Percentiles rank a stretch among this genome's conserved stretches.
Evolutionary conservation across 2,797 vertebrate genomes (phyloP).

Genomic region (Echiichthys vipera): DNA sequence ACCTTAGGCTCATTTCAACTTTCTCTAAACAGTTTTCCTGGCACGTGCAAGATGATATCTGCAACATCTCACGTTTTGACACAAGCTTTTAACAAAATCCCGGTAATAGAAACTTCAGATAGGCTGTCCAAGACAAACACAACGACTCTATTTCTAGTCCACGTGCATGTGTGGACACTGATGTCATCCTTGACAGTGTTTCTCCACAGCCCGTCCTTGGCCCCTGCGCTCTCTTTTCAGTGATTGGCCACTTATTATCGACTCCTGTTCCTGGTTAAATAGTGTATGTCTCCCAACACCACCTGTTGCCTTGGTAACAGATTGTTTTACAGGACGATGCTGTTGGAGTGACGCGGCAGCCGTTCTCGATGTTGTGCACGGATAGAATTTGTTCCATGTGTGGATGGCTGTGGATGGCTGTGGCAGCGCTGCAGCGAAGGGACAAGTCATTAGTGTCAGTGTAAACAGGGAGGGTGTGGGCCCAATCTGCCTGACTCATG

Average conservation of each 20-base stretch:
- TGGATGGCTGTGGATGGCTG: constrained; percentile 59
- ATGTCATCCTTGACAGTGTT: constrained; percentile 55
- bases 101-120: constrained; percentile 19
- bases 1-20: constrained; percentile 42
- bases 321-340: constrained; percentile 61
- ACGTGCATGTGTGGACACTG: constrained; percentile 52
- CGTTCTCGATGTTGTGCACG: constrained; percentile 11
- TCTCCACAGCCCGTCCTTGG: constrained; percentile 19
- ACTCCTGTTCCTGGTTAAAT: constrained; percentile 39
- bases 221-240: neutral
- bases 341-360: constrained; percentile 13
- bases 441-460: constrained; percentile 54
- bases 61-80: constrained; percentile 53
- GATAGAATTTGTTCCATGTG: constrained; percentile 69
- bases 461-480: constrained; percentile 60
- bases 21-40: constrained; percentile 50
- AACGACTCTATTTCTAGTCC: constrained; percentile 40
- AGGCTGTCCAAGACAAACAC: constrained; percentile 59
- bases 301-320: constrained; percentile 61
- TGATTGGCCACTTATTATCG: constrained; percentile 38
- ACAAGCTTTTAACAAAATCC: constrained; percentile 42
- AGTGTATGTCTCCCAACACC: constrained; percentile 26
- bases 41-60: constrained; percentile 46
- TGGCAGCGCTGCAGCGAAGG: constrained; percentile 13
- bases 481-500: constrained; percentile 26